Base-by-base conservation (phyloP, 2,797 vertebrate genomes). In the Crenichthys baileyi region DNA sequence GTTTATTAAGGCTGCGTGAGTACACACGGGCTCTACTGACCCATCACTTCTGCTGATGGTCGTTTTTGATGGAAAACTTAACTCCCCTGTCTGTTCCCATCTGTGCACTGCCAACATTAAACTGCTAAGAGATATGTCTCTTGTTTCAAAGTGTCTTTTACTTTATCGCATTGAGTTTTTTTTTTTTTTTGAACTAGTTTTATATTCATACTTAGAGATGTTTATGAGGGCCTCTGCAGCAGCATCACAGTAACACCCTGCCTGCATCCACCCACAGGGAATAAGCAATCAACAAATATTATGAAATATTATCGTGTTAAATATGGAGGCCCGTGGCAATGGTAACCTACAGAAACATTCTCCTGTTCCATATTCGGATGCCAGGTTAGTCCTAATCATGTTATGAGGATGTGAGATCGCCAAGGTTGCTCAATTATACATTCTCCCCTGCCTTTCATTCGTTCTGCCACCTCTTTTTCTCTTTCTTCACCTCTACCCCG, bases 381-480 rank as follows among this genome's bases (percentile, higher is more conserved):
- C 87, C 91, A 95, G 88, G 94, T 95, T 94, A 92, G 86, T 85
- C 88, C 88, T 92, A 94, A 95, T 95, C 93, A 75, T 87, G 85
- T 94, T 94, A 93, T 77, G 86, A 85, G 87, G 90, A 90, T 86
- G 85, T 44, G 79, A 90, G 92, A 93, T 93, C 86, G 90, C 92
- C 90, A 91, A 90, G 92, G 90, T 91, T 91, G 85, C 93, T 94
- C 89, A 93, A 94, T 94, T 95, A 93, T 92, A 89, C 89, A 93
- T 91, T 92, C 88, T 87, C 85, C 73, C 79, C 83, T 91, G 90
- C 89, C 84, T 93, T 93, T 89, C 89, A 91, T 94, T 94, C 85
- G 84, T 93, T 94, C 91, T 91, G 88, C 89, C 89, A 87, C 87
- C 91, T 92, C 80, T 91, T 90, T 89, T 81, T 79, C 84, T 81